Evolutionary conservation across 2,797 vertebrate genomes (phyloP).

Genomic region (Sciaenops ocellatus): DNA sequence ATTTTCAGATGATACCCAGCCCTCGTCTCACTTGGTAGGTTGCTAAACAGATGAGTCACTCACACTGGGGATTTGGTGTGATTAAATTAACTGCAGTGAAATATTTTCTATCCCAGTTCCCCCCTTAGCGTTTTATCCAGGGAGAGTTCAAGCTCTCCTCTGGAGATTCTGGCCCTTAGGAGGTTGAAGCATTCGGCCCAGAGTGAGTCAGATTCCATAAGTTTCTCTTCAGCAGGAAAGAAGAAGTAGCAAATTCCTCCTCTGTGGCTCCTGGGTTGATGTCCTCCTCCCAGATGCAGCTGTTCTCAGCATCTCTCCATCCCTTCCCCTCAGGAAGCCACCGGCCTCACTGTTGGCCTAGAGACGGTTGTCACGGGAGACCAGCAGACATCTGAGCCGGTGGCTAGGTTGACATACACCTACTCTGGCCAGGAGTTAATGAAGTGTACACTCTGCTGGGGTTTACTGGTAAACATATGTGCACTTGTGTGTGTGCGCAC

Average conservation of each 20-base stretch:
- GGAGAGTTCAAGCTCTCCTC: conserved; percentile 39
- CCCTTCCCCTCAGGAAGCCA: conserved; percentile 60
- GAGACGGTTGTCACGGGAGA: conserved; percentile 80
- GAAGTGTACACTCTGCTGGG: conserved; percentile 71
- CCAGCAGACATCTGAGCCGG: conserved; percentile 64
- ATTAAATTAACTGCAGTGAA: conserved; percentile 50
- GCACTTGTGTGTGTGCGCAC: conserved; percentile 17
- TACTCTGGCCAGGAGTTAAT: conserved; percentile 75
- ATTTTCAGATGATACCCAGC: conserved; percentile 2
- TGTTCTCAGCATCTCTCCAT: conserved; percentile 60
- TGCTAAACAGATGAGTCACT: conserved; percentile 47
- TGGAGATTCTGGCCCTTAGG: conserved; percentile 23
- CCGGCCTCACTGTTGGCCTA: conserved; percentile 68
- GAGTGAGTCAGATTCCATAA: conserved; percentile 36
- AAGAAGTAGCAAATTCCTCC: conserved; percentile 37
- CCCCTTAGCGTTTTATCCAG: conserved; percentile 35
- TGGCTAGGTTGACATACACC: conserved; percentile 69
- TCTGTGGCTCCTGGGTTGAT: conserved; percentile 48
- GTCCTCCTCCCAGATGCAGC: conserved; percentile 66
- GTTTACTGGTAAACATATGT: conserved; percentile 56
- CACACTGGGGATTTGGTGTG: conserved; percentile 39
- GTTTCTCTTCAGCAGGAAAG: conserved; percentile 25
- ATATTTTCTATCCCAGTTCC: conserved; percentile 36
- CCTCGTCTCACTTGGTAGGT: conserved; percentile 6
- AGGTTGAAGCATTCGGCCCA: conserved; percentile 17